These are phyloP conservation scores for Crematogaster levior DNA, from an alignment of 2,888 invertebrate genomes.

Conservation along the genomic window DNA sequence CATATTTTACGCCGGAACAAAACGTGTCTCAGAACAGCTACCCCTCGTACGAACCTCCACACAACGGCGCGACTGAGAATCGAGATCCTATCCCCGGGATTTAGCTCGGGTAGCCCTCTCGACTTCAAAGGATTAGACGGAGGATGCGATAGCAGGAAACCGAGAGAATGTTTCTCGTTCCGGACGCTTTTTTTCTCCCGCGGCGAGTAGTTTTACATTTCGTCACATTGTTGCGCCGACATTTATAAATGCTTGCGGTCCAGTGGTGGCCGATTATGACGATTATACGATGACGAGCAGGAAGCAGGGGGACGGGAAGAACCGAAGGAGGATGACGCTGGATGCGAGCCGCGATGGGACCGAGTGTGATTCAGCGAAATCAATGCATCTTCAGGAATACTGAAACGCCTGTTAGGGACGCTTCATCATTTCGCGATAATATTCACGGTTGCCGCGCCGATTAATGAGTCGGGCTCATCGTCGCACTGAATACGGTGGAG, in stretches of 20 bases:
- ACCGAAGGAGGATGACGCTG: conserved; percentile 17
- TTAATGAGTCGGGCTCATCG: conserved; percentile 36
- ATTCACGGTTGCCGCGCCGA: conserved; percentile 34
- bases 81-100: conserved; percentile 38
- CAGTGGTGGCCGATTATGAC: conserved; percentile 37
- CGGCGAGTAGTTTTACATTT: conserved; percentile 48
- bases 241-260: conserved; percentile 52
- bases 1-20: conserved; percentile 44
- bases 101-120: conserved; percentile 44
- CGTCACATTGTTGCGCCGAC: conserved; percentile 52
- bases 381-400: conserved; percentile 50
- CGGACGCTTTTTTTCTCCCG: conserved; percentile 2
- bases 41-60: conserved; percentile 24
- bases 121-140: conserved; percentile 51
- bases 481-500: conserved; percentile 28
- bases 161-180: conserved; percentile 13
- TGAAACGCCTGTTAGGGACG: conserved; percentile 49
- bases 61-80: conserved; percentile 36
- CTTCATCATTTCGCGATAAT: conserved; percentile 55
- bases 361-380: conserved; percentile 51
- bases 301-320: neutral
- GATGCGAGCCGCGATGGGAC: conserved; percentile 25
- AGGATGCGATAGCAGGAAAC: conserved; percentile 53
- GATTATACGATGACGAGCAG: conserved; percentile 41
- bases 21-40: conserved; percentile 15